Percentiles rank a stretch among this genome's conserved stretches.
These are phyloP conservation scores for Microplitis manilae DNA, from an alignment of 2,888 invertebrate genomes.

Conservation along the genomic window DNA sequence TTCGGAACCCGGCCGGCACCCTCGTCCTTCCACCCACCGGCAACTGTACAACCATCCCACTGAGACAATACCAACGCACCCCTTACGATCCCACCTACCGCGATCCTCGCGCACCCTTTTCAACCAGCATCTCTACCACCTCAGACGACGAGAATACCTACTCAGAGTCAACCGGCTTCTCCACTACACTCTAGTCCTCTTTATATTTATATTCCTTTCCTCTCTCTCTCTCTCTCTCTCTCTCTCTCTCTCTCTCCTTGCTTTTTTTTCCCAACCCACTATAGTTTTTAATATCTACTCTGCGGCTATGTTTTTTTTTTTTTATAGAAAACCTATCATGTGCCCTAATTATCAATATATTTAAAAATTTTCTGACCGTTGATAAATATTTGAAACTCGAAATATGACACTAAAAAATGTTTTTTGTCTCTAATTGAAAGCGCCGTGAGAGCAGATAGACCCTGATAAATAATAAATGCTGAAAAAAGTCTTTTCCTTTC, in stretches of 20 bases:
- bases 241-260: background rate
- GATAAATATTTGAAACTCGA: too few species aligned
- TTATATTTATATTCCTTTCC: background rate
- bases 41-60: constrained; percentile 64
- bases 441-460: background rate
- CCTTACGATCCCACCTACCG: constrained; percentile 46
- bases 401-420: too few species aligned
- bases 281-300: too few species aligned
- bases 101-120: constrained; percentile 56
- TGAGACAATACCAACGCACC: constrained; percentile 66
- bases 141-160: constrained; percentile 35
- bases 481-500: background rate
- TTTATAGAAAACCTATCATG: too few species aligned
- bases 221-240: constrained; percentile 4
- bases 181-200: background rate
- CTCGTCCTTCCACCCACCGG: constrained; percentile 33
- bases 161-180: background rate
- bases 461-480: background rate
- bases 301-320: too few species aligned
- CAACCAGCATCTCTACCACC: constrained; percentile 61
- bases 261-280: too few species aligned
- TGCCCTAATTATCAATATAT: too few species aligned
- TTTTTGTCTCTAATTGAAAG: too few species aligned
- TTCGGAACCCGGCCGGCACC: constrained; percentile 28
- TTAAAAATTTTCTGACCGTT: too few species aligned